These are phyloP conservation scores for Pocota personata DNA, from an alignment of 2,888 invertebrate species.

Conservation along the genomic window DNA sequence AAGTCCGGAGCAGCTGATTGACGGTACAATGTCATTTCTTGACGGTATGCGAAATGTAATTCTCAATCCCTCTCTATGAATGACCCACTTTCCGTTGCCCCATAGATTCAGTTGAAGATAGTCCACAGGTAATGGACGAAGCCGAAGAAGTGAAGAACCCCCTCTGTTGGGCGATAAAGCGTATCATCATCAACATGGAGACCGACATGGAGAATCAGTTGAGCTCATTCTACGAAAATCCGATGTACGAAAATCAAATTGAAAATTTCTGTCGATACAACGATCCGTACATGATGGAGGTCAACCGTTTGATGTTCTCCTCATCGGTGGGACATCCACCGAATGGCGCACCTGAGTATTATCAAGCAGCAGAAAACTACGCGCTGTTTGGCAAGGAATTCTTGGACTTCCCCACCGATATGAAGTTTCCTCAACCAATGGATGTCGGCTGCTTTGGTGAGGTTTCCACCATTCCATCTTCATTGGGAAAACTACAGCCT, in stretches of 20 bases:
- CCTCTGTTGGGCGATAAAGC: conserved; percentile 38
- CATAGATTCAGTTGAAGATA: conserved; percentile 30
- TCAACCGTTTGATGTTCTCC: conserved; percentile 77
- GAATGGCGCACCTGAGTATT: conserved; percentile 76
- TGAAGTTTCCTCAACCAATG: conserved; percentile 33
- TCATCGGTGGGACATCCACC: conserved; percentile 77
- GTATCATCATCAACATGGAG: conserved; percentile 42
- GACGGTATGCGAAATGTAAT: conserved; percentile 71
- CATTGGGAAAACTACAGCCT: background rate
- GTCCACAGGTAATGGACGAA: background rate
- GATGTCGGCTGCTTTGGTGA: conserved; percentile 36
- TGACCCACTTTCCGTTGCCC: background rate
- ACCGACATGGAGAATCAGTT: conserved; percentile 40
- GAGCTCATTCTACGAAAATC: background rate
- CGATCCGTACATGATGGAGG: conserved; percentile 77
- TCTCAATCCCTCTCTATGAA: background rate
- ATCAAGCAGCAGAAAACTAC: conserved; percentile 80
- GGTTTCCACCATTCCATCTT: background rate
- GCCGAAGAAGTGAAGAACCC: conserved; percentile 32
- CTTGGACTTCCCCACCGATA: conserved; percentile 76
- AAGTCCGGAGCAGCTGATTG: conserved; percentile 75
- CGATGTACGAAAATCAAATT: conserved; percentile 9
- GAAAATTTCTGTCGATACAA: conserved; percentile 54
- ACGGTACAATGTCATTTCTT: conserved; percentile 76
- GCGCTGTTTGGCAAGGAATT: conserved; percentile 77